Evolutionary conservation across 1,140 invertebrate genomes (phyloP).

Genomic region (Heliothis subflexa): DNA sequence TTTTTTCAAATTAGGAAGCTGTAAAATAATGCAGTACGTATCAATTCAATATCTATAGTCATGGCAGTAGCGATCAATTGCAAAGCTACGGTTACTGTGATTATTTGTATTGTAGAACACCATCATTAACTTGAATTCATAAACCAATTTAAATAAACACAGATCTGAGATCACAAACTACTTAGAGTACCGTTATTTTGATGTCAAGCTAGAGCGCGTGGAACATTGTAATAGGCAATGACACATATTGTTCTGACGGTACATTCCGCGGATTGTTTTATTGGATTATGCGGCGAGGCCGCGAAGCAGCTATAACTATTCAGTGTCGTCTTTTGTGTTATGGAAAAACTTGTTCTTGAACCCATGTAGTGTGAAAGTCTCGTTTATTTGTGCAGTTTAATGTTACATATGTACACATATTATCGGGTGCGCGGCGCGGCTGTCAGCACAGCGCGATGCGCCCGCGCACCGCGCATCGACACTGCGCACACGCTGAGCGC

Average conservation of each 20-base stretch:
- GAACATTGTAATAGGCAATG: slow-evolving; percentile 50
- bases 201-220: not conserved
- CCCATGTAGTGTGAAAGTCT: slow-evolving; percentile 86
- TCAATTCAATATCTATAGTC: too few relatives aligned
- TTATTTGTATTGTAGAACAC: not conserved
- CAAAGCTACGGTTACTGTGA: not conserved
- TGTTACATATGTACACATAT: slow-evolving; percentile 86
- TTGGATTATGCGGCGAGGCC: slow-evolving; percentile 85
- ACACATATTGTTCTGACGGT: slow-evolving; percentile 67
- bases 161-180: not conserved
- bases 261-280: slow-evolving; percentile 86
- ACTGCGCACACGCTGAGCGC: slow-evolving; percentile 49
- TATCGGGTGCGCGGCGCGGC: slow-evolving; percentile 74
- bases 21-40: too few relatives aligned
- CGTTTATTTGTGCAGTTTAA: slow-evolving; percentile 86
- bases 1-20: too few relatives aligned
- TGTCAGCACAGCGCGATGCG: slow-evolving; percentile 65
- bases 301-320: slow-evolving; percentile 86
- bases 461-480: slow-evolving; percentile 56
- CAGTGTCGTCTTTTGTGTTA: slow-evolving; percentile 86
- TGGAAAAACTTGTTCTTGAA: slow-evolving; percentile 87
- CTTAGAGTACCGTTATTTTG: slow-evolving; percentile 4
- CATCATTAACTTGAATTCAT: not conserved
- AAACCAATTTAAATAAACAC: not conserved
- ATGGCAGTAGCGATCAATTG: too few relatives aligned